These are phyloP conservation scores for Hyphantria cunea DNA, from an alignment of 1,140 invertebrate species.

Conservation along the genomic window DNA sequence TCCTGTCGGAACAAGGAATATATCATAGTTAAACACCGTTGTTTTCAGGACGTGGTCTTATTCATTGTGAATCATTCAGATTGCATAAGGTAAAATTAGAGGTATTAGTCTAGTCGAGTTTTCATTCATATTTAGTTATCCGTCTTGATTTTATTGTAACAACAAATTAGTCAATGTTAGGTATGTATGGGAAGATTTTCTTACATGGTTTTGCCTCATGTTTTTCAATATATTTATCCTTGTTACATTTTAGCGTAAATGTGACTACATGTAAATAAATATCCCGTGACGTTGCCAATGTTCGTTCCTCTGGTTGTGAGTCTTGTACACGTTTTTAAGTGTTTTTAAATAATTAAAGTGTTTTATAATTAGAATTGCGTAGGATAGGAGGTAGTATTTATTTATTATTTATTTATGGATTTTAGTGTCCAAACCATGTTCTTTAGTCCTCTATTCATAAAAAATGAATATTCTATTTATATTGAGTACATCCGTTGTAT, in stretches of 20 bases:
- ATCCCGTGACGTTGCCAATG: conserved; percentile 1
- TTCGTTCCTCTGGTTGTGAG: not conserved
- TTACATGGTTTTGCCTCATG: conserved; percentile 21
- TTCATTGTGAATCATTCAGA: not conserved
- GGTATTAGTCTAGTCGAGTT: not conserved
- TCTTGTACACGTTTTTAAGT: no score
- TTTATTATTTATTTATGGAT: no score
- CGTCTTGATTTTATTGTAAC: not conserved
- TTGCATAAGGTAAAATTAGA: conserved; percentile 15
- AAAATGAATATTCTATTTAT: no score
- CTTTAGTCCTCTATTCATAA: no score
- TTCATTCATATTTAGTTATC: conserved; percentile 23
- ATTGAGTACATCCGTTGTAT: conserved; percentile 30
- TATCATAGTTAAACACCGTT: not conserved
- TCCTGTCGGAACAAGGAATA: not conserved
- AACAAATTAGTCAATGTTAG: conserved; percentile 31
- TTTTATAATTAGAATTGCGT: not conserved
- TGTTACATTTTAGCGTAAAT: conserved; percentile 9
- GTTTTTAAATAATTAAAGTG: not conserved
- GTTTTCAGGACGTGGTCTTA: conserved; percentile 1
- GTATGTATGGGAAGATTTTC: conserved; percentile 15
- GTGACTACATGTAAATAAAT: conserved; percentile 13
- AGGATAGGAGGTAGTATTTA: no score
- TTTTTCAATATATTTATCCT: conserved; percentile 27
- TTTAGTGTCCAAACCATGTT: no score